Base-by-base conservation (phyloP, 2,113 vertebrate genomes). In the Xenopus laevis region DNA sequence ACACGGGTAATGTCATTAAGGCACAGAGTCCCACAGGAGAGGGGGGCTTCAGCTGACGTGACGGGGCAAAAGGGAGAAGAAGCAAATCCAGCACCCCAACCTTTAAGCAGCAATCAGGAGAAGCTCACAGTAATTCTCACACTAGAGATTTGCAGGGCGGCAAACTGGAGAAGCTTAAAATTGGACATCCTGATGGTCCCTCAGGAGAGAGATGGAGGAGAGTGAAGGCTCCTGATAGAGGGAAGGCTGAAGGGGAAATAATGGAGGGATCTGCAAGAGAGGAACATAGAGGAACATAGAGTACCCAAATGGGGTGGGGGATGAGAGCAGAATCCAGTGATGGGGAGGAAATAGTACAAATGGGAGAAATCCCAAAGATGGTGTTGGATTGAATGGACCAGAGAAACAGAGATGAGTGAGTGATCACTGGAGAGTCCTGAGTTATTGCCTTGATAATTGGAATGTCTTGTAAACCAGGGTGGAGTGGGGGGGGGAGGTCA, bases 1-100 rank as follows among this genome's bases (percentile, higher is more conserved):
- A 16, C 73, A 44, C 65, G 8, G 58, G 73, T 52, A 75, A 75
- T 75, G 72, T 68, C 65, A 68, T 61, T 74, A 74, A 74, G 73
- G 73, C 73, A 75, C 46, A 55, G 44, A 66, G 65, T 66, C 63
- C 55, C 21, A 68, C 65, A 57, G 65, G 57, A 47, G 50, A 55
- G 18, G 18, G 40, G 60, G 47, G 71, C 70, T 63, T 44, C 70
- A 27, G 33, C 23, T 23, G 21, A 70, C 16, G 59, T 52, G 46
- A 71, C 10, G 13, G 53, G 13, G 11, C 57, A 10, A 30, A 3
- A 12, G 18, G 2, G 33, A 61, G 61, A 47, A 40, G 17, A 4
- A 13, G 33, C 7, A 10, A 67, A 68, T 17, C 30, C 27, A 5
- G 16, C 33, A 7, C 55, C 50, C 33, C 21, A 18, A 10, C 30